A percentile compares a stretch with the other conserved stretches of the same genome.
Evolutionary conservation across 2,888 invertebrate genomes (phyloP).

Genomic region (Nomada ruficornis): DNA sequence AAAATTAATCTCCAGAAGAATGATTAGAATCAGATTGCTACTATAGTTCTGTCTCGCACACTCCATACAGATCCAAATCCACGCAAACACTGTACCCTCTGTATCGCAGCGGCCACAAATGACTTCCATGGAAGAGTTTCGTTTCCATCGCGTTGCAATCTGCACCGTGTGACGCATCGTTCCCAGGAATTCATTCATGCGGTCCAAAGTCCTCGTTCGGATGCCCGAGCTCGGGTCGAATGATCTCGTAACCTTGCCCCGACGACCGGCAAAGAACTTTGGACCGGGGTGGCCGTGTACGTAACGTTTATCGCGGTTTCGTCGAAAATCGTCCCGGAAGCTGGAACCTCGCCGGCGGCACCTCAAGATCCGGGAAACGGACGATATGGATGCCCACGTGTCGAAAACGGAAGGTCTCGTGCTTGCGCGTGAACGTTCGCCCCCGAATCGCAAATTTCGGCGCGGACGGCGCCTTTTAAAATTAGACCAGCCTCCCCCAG

Average conservation of each 20-base stretch:
- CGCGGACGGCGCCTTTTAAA: constrained; percentile 60
- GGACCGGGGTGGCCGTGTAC: constrained; percentile 19
- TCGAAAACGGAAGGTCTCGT: constrained; percentile 23
- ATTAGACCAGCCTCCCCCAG: constrained; percentile 70
- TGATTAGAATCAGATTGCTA: too few relatives aligned
- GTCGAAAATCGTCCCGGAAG: constrained; percentile 64
- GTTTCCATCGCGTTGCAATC: not conserved
- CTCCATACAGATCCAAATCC: too few relatives aligned
- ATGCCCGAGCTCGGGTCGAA: not conserved
- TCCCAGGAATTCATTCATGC: not conserved
- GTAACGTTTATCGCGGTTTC: constrained; percentile 60
- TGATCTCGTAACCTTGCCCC: not conserved
- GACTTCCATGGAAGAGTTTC: not conserved
- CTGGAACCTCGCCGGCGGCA: constrained; percentile 27
- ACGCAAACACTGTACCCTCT: too few relatives aligned
- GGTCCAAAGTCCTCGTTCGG: constrained; percentile 15
- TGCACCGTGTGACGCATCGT: not conserved
- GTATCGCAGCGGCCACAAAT: not conserved
- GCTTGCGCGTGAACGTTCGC: not conserved
- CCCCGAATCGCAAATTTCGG: constrained; percentile 23
- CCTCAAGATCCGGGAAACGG: constrained; percentile 70
- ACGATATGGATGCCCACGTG: constrained; percentile 57
- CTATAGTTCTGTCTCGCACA: too few relatives aligned
- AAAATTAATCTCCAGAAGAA: too few relatives aligned
- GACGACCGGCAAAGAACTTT: constrained; percentile 18